Base-by-base conservation (phyloP, 2,888 invertebrate species). In the Drosophila nr. medialis region DNA sequence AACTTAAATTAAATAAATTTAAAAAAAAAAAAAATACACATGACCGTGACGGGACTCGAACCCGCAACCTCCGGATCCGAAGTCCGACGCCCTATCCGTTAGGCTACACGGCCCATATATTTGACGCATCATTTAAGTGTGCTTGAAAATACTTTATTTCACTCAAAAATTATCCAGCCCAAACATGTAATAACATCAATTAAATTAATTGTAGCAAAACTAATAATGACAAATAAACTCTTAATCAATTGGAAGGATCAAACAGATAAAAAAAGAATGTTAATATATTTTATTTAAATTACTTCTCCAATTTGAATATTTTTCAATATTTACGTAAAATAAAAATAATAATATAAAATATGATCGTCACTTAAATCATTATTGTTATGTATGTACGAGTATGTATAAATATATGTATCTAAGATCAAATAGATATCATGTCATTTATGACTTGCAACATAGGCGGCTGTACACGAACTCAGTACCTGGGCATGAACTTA, bases 81-180 rank as follows among this genome's bases (percentile, higher is more conserved):
- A 56, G 56, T 56, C 56, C 56, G 56, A 56, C 56, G 56, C 56
- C 56, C 30, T 56, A 56, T 56, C 56, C 56, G 18, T 56, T 56
- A 56, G 56, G 49, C 50, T 24, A 56, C 56, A 56, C 55, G 65
- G 59, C 27, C 38, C 27, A 27, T 55, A 8, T 0, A 0, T 2
- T 13, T 2, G 4, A 0, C 1, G 13, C 2, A n/a, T 11, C 7
- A 45, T 24, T 15, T 4, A 45, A 15, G 1, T 24, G 2, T 4
- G 8, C 7, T 21, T 15, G 32, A 10, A 15, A 8, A 15, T 15
- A 45, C 1, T 45, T 8, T 4, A 24, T 45, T 24, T 24, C 15
- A 15, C 15, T 45, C 8, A 24, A 45, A n/a, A 24, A 7, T 13
- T 24, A 24, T 15, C 2, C 21, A 45, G 1, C 8, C 24, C 4